phyloP scores from a whole-genome alignment of 2,888 invertebrate species.

The Sminthurinus aureus region DNA sequence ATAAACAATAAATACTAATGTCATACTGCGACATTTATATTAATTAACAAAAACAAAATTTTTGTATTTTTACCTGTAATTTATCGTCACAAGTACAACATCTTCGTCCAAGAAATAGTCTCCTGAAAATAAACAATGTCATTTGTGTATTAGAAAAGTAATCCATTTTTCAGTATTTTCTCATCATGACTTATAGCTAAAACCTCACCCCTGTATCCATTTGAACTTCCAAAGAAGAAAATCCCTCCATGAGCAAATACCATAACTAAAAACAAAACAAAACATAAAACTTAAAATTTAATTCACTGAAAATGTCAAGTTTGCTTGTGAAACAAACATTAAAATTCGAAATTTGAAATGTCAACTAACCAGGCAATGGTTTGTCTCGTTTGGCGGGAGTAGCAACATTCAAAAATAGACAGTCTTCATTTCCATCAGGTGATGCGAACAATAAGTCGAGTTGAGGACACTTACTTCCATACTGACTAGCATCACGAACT shows the following conservation, averaged over 20 bases:
- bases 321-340: background rate
- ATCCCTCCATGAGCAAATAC: conserved; percentile 34
- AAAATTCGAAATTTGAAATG: background rate
- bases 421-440: conserved; percentile 27
- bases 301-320: background rate
- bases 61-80: conserved; percentile 43
- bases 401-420: conserved; percentile 29
- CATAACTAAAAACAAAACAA: conserved; percentile 12
- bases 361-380: background rate
- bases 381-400: conserved; percentile 10
- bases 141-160: no score
- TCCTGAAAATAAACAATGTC: no score
- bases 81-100: conserved; percentile 48
- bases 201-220: conserved; percentile 1
- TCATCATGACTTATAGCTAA: no score
- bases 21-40: no score
- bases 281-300: no score
- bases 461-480: conserved; percentile 30
- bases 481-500: conserved; percentile 11
- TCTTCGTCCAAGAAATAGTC: conserved; percentile 33
- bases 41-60: no score
- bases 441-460: conserved; percentile 22
- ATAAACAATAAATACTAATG: background rate
- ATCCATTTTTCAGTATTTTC: no score
- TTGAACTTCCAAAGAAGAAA: conserved; percentile 16